Evolutionary conservation across 2,113 vertebrate species (phyloP).

Genomic region (Bufo gargarizans): DNA sequence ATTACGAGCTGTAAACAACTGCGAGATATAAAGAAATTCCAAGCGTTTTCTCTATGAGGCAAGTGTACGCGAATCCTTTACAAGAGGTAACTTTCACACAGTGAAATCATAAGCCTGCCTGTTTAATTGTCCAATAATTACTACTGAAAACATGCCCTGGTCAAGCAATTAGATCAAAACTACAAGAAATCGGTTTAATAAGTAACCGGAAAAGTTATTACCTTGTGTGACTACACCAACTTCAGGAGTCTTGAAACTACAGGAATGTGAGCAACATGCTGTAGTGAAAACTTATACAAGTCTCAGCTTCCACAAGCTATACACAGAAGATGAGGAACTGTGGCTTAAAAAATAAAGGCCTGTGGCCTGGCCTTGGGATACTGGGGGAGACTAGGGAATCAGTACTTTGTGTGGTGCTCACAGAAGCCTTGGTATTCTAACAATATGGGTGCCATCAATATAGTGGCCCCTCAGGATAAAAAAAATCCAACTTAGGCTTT

Average conservation of each 20-base stretch:
- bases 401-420: too few species aligned
- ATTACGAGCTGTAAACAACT: background rate
- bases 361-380: too few species aligned
- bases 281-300: too few species aligned
- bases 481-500: too few species aligned
- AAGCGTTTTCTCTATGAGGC: background rate
- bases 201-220: slow-evolving; percentile 25
- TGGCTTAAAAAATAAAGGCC: background rate
- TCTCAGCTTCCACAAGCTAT: background rate
- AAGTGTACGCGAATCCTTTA: slow-evolving; percentile 49
- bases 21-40: background rate
- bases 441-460: too few species aligned
- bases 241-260: background rate
- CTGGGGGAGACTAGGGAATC: too few species aligned
- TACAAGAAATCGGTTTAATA: slow-evolving; percentile 50
- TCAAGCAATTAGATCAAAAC: slow-evolving; percentile 42
- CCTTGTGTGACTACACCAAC: background rate
- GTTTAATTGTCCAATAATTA: slow-evolving; percentile 58
- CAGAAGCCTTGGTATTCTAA: too few species aligned
- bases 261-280: too few species aligned
- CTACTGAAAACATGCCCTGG: slow-evolving; percentile 48
- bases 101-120: slow-evolving; percentile 54
- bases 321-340: background rate
- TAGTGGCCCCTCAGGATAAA: too few species aligned
- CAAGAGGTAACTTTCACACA: slow-evolving; percentile 49